Base-by-base conservation (phyloP, 2,797 vertebrate species). In the Platyrinchus mystaceus region DNA sequence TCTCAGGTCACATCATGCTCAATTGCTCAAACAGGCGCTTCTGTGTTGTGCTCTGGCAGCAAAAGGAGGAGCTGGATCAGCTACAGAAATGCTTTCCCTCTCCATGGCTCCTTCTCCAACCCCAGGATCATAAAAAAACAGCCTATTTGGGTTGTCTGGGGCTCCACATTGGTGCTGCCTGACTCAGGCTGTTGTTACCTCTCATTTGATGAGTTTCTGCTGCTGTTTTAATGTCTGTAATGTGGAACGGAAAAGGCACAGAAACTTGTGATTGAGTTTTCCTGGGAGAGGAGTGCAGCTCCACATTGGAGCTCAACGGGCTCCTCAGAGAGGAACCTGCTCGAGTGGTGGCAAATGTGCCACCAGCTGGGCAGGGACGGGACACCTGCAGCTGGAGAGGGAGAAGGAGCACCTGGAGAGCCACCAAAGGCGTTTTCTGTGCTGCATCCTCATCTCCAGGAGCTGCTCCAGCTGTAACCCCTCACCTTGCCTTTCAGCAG, bases 1-100 rank as follows among this genome's bases (percentile, higher is more conserved):
- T 95, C 76, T 97, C 89, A 94, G 97, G 97, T 96, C 97, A 98
- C 98, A 98, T 98, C 98, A 98, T 98, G 98, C 98, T 98, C 98
- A 98, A 97, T 97, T 96, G 95, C 94, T 98, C 96, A 87, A 80
- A 95, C 79, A 89, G 96, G 96, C 95, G 96, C 96, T 97, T 96
- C 84, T 96, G 93, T 96, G 26, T 94, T 79, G 89, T 96, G 93
- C 89, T 96, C 68, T 88, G 76, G 88, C 87, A 89, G 87, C 94
- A 74, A 87, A 82, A 85, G 34, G 83, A 83, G 96, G 92, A 73
- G 93, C 81, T 84, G 95, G 92, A 87, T 95, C 88, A 86, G 94
- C 94, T 75, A 93, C 95, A 94, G 96, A 97, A 96, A 94, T 19
- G 10, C 90, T 90, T 93, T 77, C 73, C 73, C 78, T 92, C 74